A percentile compares a stretch with the other conserved stretches of the same genome.
These are phyloP conservation scores for Brachyhypopomus occidentalis DNA, from an alignment of 2,113 vertebrate species.

Conservation along the genomic window DNA sequence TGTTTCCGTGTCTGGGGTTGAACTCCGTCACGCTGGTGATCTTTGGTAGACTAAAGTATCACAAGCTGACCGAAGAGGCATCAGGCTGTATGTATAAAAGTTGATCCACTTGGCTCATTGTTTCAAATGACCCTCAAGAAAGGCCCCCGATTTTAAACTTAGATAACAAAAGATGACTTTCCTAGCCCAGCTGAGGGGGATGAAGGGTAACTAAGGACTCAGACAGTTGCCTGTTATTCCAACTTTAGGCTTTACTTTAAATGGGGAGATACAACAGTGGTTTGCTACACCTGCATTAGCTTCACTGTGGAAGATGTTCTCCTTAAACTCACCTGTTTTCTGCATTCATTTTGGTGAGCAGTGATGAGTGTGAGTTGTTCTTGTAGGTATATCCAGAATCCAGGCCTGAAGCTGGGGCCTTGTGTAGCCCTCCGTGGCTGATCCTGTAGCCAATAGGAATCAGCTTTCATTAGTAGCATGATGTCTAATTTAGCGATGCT, in stretches of 20 bases:
- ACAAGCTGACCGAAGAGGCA: not conserved
- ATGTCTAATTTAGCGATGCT: slow-evolving; percentile 1
- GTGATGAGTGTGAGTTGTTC: too few species aligned
- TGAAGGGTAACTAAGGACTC: not conserved
- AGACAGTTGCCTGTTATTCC: not conserved
- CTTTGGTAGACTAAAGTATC: slow-evolving; percentile 6
- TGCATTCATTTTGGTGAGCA: too few species aligned
- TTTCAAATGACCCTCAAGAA: not conserved
- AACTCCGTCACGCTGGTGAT: not conserved
- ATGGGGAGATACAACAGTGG: too few species aligned
- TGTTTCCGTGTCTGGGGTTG: not conserved
- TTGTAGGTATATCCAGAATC: not conserved
- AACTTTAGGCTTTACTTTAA: too few species aligned
- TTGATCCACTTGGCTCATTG: not conserved
- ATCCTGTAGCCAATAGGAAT: not conserved
- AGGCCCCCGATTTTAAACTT: not conserved
- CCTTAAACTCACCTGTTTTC: too few species aligned
- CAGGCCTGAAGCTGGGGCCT: not conserved
- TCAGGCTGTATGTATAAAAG: not conserved
- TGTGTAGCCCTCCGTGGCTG: slow-evolving; percentile 17
- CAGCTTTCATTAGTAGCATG: not conserved
- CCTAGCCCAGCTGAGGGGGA: not conserved
- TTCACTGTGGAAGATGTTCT: too few species aligned
- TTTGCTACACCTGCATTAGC: too few species aligned
- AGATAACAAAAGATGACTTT: not conserved